Percentiles rank a stretch among this genome's conserved stretches.
Evolutionary conservation across 2,797 vertebrate species (phyloP).

Genomic region (Mormyrops boulengeri): DNA sequence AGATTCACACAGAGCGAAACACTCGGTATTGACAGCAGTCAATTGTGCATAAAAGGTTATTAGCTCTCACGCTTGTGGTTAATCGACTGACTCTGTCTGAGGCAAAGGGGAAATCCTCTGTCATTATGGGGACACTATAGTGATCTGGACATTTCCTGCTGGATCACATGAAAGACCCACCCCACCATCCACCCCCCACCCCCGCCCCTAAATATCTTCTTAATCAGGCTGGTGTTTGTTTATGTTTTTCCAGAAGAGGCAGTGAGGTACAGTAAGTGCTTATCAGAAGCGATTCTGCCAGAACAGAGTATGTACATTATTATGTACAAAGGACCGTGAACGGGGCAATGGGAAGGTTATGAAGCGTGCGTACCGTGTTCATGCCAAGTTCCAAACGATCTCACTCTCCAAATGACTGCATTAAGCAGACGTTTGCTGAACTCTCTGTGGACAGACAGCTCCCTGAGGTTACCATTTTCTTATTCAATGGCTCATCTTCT

Average conservation of each 20-base stretch:
- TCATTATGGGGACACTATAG: neutral
- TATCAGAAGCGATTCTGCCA: neutral
- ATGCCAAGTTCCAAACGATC: neutral
- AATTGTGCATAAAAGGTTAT: conserved; percentile 8
- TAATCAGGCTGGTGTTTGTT: neutral
- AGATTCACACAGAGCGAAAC: neutral
- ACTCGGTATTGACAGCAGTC: neutral
- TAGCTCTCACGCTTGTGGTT: neutral
- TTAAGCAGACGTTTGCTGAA: neutral
- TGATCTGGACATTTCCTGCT: neutral
- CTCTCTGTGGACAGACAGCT: neutral
- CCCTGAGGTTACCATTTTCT: neutral
- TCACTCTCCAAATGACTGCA: neutral
- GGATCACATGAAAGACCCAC: neutral
- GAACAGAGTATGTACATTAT: neutral
- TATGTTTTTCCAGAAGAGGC: neutral
- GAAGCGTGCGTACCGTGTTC: neutral
- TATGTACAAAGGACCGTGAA: neutral
- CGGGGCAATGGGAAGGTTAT: neutral
- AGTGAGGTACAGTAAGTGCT: neutral
- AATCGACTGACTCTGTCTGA: neutral
- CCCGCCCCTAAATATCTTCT: neutral
- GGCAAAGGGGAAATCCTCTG: neutral
- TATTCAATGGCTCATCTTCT: neutral
- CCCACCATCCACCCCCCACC: neutral